These are phyloP conservation scores for Aphelinus certus DNA, from an alignment of 1,140 invertebrate species.

Conservation along the genomic window DNA sequence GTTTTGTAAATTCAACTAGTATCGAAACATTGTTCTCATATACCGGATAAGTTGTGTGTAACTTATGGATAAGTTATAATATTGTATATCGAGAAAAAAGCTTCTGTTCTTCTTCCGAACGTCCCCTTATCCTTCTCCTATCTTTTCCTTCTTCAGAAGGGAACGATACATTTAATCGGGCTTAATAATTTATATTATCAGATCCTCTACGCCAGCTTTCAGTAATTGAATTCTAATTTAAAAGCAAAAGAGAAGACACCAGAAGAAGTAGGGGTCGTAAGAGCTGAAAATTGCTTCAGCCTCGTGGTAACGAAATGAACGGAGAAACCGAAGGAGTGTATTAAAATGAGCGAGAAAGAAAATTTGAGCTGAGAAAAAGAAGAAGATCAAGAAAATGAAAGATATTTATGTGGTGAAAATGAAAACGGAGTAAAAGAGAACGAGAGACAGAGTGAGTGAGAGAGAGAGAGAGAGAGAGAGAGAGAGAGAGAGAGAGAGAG, in stretches of 20 bases:
- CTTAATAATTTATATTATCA: slow-evolving; percentile 59
- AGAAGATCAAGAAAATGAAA: slow-evolving; percentile 5
- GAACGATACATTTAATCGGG: background rate
- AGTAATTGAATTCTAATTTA: slow-evolving; percentile 58
- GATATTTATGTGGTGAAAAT: background rate
- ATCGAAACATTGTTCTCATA: too few species aligned
- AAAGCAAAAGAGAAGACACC: background rate
- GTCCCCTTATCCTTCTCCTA: too few species aligned
- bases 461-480: background rate
- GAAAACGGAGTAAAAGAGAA: slow-evolving; percentile 2
- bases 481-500: slow-evolving; percentile 1
- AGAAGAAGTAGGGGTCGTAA: background rate
- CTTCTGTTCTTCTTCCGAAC: too few species aligned
- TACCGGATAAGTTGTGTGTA: too few species aligned
- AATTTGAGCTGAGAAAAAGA: background rate
- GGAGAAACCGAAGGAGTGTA: slow-evolving; percentile 41
- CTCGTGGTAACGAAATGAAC: slow-evolving; percentile 51
- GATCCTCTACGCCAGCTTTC: slow-evolving; percentile 53
- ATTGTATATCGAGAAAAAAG: too few species aligned
- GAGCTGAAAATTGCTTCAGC: slow-evolving; percentile 56
- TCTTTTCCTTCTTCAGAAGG: too few species aligned
- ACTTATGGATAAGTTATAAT: too few species aligned
- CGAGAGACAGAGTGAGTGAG: background rate
- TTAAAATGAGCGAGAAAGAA: background rate
- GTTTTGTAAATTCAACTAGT: too few species aligned